These are phyloP conservation scores for Anorthoa munda DNA, from an alignment of 2,888 invertebrate species.

Conservation along the genomic window DNA sequence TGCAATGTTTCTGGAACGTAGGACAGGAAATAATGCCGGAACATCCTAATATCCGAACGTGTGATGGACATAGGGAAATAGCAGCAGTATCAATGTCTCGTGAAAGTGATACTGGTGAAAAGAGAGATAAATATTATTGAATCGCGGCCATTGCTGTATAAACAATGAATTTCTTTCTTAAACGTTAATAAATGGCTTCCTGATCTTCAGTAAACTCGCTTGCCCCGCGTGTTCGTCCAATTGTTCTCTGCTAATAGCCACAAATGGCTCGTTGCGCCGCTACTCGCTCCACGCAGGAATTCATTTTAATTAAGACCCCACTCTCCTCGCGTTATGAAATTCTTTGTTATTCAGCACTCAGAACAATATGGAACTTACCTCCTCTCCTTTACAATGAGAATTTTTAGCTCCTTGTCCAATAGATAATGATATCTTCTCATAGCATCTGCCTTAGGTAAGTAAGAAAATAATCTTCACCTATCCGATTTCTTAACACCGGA, in stretches of 20 bases:
- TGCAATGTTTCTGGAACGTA: neutral
- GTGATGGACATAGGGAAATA: slow-evolving; percentile 39
- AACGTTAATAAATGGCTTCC: slow-evolving; percentile 61
- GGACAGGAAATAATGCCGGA: slow-evolving; percentile 36
- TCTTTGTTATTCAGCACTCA: slow-evolving; percentile 47
- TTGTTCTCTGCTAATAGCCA: slow-evolving; percentile 68
- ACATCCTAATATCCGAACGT: slow-evolving; percentile 33
- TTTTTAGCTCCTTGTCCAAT: neutral
- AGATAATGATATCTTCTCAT: neutral
- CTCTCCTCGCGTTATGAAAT: slow-evolving; percentile 64
- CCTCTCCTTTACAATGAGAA: slow-evolving; percentile 1
- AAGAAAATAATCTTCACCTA: neutral
- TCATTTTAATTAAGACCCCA: slow-evolving; percentile 76
- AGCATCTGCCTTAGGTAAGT: neutral
- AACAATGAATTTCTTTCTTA: slow-evolving; percentile 47
- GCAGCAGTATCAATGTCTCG: neutral
- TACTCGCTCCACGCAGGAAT: slow-evolving; percentile 69
- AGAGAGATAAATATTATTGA: slow-evolving; percentile 38
- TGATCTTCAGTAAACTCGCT: slow-evolving; percentile 53
- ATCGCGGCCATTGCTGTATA: slow-evolving; percentile 11
- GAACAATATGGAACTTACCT: slow-evolving; percentile 24
- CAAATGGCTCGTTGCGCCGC: slow-evolving; percentile 72
- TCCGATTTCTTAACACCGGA: neutral
- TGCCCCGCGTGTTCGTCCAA: slow-evolving; percentile 60
- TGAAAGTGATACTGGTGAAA: slow-evolving; percentile 31